Evolutionary conservation across 2,888 invertebrate genomes (phyloP).

Genomic region (Rhagonycha lutea): DNA sequence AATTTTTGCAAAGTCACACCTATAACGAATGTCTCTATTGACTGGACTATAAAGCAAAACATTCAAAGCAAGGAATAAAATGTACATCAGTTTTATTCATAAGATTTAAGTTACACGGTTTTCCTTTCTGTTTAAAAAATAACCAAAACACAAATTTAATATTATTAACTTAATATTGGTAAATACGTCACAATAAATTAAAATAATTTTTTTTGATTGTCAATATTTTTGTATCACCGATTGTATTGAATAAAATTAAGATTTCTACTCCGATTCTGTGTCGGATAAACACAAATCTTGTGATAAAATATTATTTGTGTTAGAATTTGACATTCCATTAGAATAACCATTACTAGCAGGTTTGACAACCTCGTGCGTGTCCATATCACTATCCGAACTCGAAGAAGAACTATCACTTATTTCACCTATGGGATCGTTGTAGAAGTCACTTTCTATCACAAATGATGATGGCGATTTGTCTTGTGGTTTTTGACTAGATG

Average conservation of each 20-base stretch:
- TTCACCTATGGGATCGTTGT: constrained; percentile 47
- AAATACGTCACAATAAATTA: constrained; percentile 1
- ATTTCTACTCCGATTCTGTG: constrained; percentile 78
- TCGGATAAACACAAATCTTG: constrained; percentile 87
- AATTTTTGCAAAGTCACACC: no score
- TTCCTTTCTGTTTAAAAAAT: not conserved
- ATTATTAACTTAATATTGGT: not conserved
- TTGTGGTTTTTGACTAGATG: constrained; percentile 22
- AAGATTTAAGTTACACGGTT: not conserved
- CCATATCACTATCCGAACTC: constrained; percentile 53
- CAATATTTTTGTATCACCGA: not conserved
- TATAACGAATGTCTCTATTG: no score
- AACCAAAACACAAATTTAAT: not conserved
- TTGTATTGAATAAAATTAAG: not conserved
- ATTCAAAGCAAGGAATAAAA: not conserved
- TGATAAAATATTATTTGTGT: constrained; percentile 71
- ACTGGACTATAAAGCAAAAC: no score
- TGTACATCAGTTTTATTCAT: not conserved
- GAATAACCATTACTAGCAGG: constrained; percentile 49
- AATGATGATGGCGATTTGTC: constrained; percentile 38
- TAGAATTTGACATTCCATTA: constrained; percentile 46
- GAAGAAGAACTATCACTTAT: constrained; percentile 52
- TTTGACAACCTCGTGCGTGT: constrained; percentile 21
- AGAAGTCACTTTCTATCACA: constrained; percentile 30
- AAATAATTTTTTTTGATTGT: not conserved